Conservation (phyloP, 2,797 vertebrate genomes). For the Spheniscus humboldti region DNA sequence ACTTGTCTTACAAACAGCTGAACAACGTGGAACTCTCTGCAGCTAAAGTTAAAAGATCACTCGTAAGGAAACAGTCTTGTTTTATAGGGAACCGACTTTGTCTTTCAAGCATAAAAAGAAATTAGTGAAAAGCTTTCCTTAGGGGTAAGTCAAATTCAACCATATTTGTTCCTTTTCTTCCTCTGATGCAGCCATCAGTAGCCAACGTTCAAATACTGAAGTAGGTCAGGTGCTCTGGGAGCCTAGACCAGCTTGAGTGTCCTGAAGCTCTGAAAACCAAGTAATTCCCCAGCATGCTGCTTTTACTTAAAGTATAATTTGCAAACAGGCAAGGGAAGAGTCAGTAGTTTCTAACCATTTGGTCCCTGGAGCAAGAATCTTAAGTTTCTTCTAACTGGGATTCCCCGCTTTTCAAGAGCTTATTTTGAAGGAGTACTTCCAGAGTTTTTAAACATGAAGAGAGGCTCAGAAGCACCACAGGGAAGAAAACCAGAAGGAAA, state of each 20-base stretch:
- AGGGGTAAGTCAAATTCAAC: not conserved
- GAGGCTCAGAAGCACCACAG: not conserved
- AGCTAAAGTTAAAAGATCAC: not conserved
- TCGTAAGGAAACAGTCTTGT: not conserved
- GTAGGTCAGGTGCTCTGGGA: not conserved
- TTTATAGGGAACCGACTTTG: not conserved
- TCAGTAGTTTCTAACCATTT: not conserved
- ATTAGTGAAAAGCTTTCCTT: not conserved
- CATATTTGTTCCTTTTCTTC: not conserved
- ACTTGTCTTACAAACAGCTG: not conserved
- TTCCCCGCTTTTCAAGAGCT: not conserved
- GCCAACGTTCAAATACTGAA: not conserved
- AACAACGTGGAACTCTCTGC: not conserved
- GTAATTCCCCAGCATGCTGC: not conserved
- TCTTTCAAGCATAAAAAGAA: not conserved
- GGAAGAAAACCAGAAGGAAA: not conserved
- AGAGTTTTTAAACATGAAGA: not conserved
- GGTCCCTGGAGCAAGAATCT: not conserved
- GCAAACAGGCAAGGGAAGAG: not conserved
- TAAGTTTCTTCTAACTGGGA: not conserved
- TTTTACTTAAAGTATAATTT: not conserved
- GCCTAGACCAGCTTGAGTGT: not conserved
- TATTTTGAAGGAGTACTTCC: not conserved
- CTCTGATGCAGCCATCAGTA: not conserved
- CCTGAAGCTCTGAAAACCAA: not conserved